phyloP scores from a whole-genome alignment of 2,797 vertebrate species.

The Chelidonichthys spinosus region DNA sequence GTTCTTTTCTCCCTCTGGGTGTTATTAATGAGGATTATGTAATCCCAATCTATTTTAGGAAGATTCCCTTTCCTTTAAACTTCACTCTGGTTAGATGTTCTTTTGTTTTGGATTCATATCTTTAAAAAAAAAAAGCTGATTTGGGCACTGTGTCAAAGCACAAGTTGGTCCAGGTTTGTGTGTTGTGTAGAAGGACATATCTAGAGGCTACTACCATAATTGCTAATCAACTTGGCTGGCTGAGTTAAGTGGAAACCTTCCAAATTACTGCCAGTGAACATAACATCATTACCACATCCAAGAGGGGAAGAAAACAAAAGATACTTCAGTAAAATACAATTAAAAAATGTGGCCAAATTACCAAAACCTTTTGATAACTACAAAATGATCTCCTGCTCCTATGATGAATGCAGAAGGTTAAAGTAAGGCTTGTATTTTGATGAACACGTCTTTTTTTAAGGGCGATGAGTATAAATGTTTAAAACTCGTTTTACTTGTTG shows the following conservation, averaged over 20 bases:
- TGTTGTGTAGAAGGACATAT: slow-evolving; percentile 58
- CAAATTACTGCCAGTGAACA: slow-evolving; percentile 65
- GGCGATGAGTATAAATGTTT: slow-evolving; percentile 33
- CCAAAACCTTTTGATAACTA: slow-evolving; percentile 53
- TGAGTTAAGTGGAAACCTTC: slow-evolving; percentile 59
- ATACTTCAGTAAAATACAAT: slow-evolving; percentile 68
- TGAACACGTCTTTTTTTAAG: slow-evolving; percentile 28
- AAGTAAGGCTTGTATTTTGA: slow-evolving; percentile 64
- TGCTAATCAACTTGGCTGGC: slow-evolving; percentile 69
- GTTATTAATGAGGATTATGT: slow-evolving; percentile 29
- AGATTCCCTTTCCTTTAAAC: slow-evolving; percentile 17
- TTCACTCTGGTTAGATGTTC: slow-evolving; percentile 15
- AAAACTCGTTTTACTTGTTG: slow-evolving; percentile 43
- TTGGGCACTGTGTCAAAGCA: slow-evolving; percentile 38
- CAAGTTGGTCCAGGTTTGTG: slow-evolving; percentile 53
- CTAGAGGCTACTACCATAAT: slow-evolving; percentile 68
- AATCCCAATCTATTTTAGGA: slow-evolving; percentile 36
- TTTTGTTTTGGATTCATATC: slow-evolving; percentile 20
- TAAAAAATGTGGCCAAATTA: slow-evolving; percentile 63
- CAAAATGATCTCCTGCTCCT: slow-evolving; percentile 25
- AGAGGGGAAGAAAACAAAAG: slow-evolving; percentile 53
- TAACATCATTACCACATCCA: slow-evolving; percentile 58
- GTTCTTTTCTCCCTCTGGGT: slow-evolving; percentile 7
- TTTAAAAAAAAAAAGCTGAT: slow-evolving; percentile 20
- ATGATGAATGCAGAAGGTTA: slow-evolving; percentile 34